A percentile compares a stretch with the other conserved stretches of the same genome.
Conservation (phyloP, 2,797 vertebrate genomes). For the Schizothorax lantsangensis region DNA sequence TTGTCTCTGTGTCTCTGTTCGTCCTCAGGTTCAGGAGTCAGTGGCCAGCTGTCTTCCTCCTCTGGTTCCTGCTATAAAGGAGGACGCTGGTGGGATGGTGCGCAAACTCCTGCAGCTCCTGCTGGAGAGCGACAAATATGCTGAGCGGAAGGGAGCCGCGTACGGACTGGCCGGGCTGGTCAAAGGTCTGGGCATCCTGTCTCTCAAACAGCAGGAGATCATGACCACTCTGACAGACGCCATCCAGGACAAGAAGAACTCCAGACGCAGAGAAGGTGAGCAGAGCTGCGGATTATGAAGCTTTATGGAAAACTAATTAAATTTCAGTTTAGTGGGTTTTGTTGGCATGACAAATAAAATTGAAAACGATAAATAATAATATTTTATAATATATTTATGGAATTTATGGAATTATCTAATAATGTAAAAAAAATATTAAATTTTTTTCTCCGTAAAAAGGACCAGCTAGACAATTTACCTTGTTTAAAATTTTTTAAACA, state of each 20-base stretch:
- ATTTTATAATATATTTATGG: neutral
- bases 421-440: neutral
- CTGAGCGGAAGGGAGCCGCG: constrained; percentile 93
- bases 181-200: constrained; percentile 95
- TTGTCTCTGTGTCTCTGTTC: neutral
- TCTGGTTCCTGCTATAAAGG: constrained; percentile 94
- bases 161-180: constrained; percentile 96
- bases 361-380: neutral
- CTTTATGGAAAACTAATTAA: neutral
- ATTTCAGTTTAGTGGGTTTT: neutral
- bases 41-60: constrained; percentile 95
- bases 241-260: constrained; percentile 99
- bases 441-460: neutral
- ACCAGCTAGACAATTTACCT: no score
- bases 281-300: neutral
- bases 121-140: constrained; percentile 96
- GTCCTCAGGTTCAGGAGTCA: constrained; percentile 92
- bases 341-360: neutral
- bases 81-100: constrained; percentile 95
- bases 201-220: constrained; percentile 98
- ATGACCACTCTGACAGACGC: constrained; percentile 95
- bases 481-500: neutral
- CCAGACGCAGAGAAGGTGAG: constrained; percentile 93
- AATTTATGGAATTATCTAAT: neutral
- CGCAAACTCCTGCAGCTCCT: constrained; percentile 93